Conservation (phyloP, 2,888 invertebrate genomes). For the Rhabditophanes sp. region DNA sequence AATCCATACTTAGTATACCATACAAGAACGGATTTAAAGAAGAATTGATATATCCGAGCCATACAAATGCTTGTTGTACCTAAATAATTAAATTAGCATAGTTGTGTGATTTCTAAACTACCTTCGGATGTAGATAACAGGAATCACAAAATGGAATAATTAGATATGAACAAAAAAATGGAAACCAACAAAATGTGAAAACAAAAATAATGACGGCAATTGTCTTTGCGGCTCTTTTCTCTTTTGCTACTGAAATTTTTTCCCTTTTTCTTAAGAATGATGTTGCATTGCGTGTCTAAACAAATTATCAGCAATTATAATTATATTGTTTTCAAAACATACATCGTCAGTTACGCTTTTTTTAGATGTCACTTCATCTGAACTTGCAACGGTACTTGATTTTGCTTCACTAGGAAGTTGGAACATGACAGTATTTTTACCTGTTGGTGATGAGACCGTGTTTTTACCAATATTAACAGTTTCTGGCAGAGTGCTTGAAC, state of each 20-base stretch:
- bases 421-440: too few relatives aligned
- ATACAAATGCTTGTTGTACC: constrained; percentile 42
- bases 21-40: constrained; percentile 41
- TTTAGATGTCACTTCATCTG: too few relatives aligned
- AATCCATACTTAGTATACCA: constrained; percentile 43
- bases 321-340: too few relatives aligned
- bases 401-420: too few relatives aligned
- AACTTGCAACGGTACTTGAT: too few relatives aligned
- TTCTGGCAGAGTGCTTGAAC: too few relatives aligned
- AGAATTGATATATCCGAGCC: constrained; percentile 43
- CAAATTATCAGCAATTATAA: too few relatives aligned
- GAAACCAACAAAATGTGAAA: constrained; percentile 44
- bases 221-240: constrained; percentile 44
- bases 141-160: constrained; percentile 43
- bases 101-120: constrained; percentile 8
- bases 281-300: too few relatives aligned
- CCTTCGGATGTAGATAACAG: constrained; percentile 42
- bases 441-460: too few relatives aligned
- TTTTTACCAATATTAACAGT: too few relatives aligned
- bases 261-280: constrained; percentile 37
- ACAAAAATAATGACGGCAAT: constrained; percentile 45
- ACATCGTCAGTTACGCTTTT: too few relatives aligned
- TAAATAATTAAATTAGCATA: constrained; percentile 8
- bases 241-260: constrained; percentile 44
- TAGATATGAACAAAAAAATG: constrained; percentile 43